Evolutionary conservation across 2,888 invertebrate species (phyloP), one percentile per base, ranked within the genome.

Genomic region (Rotaria magnacalcarata): DNA sequence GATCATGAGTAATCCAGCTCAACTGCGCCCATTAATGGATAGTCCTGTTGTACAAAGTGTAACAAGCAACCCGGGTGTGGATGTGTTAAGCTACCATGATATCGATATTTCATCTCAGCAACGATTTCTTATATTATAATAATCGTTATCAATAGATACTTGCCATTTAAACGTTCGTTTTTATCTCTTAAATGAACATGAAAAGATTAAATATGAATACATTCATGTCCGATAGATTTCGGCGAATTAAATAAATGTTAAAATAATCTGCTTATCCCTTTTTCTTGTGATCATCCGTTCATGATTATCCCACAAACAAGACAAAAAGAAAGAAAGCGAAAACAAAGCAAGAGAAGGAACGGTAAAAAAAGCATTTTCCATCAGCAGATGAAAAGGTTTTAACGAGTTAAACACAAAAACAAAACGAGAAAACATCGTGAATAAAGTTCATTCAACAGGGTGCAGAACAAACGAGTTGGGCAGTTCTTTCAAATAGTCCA

Each of bases 21-120:
- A 75, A 34, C 74, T 86, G 54, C 54, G 86, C 34, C 95, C 96
- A 90, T 94, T 97, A 87, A 93, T 99, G 92, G 96, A 98, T 88
- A 97, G 96, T 90, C 97, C 97, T 0, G 92, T 98, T 88, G 95
- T 97, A 87, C 96, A 97, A 91, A 94, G 95, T 90, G 93, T 98
- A 92, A 95, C 97, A 95, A 95, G 95, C 89, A 96, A 97, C 92
- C 97, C 97, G 0, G 97, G 97, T 88, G n/a, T n/a, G n/a, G n/a
- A n/a, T n/a, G n/a, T n/a, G n/a, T n/a, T n/a, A n/a, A n/a, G n/a
- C n/a, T n/a, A n/a, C n/a, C n/a, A n/a, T n/a, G n/a, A n/a, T n/a
- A n/a, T n/a, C n/a, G n/a, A n/a, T n/a, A n/a, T n/a, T n/a, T n/a
- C n/a, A n/a, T n/a, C n/a, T n/a, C n/a, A n/a, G n/a, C n/a, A n/a